Percentiles rank a stretch among this genome's conserved stretches.
Conservation (phyloP, 2,888 invertebrate species). For the Stomorhina lunata region DNA sequence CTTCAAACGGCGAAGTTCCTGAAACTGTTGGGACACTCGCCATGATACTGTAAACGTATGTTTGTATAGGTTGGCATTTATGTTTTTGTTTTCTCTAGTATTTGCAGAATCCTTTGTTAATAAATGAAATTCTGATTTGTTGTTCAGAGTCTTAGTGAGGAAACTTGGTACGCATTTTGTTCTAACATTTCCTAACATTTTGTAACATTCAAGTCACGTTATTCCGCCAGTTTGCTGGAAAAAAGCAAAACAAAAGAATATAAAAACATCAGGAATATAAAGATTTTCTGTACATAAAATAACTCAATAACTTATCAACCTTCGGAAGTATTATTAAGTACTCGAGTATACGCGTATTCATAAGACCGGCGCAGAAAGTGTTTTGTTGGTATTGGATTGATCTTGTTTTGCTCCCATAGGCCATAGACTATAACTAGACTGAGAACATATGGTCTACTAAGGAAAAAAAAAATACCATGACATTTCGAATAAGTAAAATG, state of each 20-base stretch:
- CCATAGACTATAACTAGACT: too few species aligned
- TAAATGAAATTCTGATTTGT: slow-evolving; percentile 53
- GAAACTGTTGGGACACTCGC: too few species aligned
- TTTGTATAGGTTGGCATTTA: neutral
- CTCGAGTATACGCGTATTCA: neutral
- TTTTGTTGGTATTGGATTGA: too few species aligned
- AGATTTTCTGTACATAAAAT: neutral
- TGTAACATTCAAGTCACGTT: slow-evolving; percentile 54
- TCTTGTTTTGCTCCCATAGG: too few species aligned
- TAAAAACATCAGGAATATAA: slow-evolving; percentile 1
- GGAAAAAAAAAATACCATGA: too few species aligned
- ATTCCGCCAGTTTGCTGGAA: slow-evolving; percentile 19
- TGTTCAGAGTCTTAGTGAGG: slow-evolving; percentile 34
- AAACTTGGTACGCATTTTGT: slow-evolving; percentile 22
- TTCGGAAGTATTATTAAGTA: slow-evolving; percentile 22
- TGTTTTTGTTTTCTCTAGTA: neutral
- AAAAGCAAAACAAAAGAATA: neutral
- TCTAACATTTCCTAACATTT: neutral
- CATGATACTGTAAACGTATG: too few species aligned
- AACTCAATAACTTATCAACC: slow-evolving; percentile 28
- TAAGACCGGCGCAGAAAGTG: too few species aligned
- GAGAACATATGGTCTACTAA: too few species aligned
- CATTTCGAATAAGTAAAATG: too few species aligned
- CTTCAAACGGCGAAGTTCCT: too few species aligned
- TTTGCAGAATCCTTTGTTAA: slow-evolving; percentile 37